Evolutionary conservation across 2,888 invertebrate genomes (phyloP), one percentile per base, ranked within the genome.

Genomic region (Philhelius pedissequus): DNA sequence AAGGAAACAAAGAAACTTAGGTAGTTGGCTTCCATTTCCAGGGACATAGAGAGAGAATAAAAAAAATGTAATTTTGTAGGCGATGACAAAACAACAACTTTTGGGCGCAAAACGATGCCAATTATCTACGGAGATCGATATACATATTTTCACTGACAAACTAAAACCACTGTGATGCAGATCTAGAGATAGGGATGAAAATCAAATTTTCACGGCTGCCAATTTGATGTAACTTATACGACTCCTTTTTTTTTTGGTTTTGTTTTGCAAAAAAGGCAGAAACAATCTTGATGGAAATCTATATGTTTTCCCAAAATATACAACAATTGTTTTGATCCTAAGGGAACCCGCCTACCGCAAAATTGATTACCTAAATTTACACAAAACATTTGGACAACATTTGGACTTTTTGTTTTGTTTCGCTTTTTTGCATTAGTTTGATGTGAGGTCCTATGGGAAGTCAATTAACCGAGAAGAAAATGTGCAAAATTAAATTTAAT

Each of bases 201-300:
- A 86, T 86, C 54, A 64, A 58, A 86, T 81, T 86, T 86, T 86
- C 81, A 86, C 81, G 86, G 81, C 86, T 86, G 86, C 81, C 86
- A 86, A 86, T 86, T 86, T 86, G 81, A 86, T 86, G 86, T 81
- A 86, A 86, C 73, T 62, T 75, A 84, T 68, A 84, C 79, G 80
- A 71, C 75, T 80, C 64, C 70, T 83, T 69, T 74, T 80, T 62
- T 62, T 54, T 54, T 22, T 20, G 22, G 3, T 58, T 62, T 40
- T 40, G n/a, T n/a, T n/a, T n/a, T n/a, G n/a, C n/a, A 35, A 71
- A 58, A 75, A 74, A 73, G 38, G 78, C 68, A 50, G 56, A 50
- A 56, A 54, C 30, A 43, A 68, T 68, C 64, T 56, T 76, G 75
- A 79, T 84, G 54, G 66, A 66, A 84, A 84, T 76, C 79, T 80